These are phyloP conservation scores for Uloborus plumipes DNA, from an alignment of 2,888 invertebrate species.

Conservation along the genomic window DNA sequence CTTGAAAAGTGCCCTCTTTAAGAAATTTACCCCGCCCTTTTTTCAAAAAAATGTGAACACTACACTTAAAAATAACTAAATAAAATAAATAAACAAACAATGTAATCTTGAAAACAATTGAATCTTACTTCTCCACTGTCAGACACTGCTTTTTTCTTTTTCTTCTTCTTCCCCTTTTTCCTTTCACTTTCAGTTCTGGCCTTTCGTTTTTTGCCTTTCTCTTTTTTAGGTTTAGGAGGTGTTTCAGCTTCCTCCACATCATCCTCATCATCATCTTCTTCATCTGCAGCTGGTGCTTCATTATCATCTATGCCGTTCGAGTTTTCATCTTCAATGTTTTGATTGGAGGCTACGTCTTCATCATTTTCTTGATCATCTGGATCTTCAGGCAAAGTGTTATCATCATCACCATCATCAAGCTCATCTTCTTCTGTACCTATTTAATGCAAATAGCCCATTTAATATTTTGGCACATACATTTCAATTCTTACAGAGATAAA, in stretches of 20 bases:
- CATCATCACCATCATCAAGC: conserved; percentile 63
- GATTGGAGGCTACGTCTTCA: conserved; percentile 35
- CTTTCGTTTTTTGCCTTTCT: conserved; percentile 88
- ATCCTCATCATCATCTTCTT: conserved; percentile 62
- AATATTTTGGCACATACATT: background rate
- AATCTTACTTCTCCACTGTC: conserved; percentile 78
- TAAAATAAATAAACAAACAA: too few relatives aligned
- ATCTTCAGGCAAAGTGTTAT: conserved; percentile 63
- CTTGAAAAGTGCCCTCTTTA: too few relatives aligned
- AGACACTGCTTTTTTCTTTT: conserved; percentile 84
- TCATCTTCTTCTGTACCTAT: conserved; percentile 61
- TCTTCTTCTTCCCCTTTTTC: conserved; percentile 94
- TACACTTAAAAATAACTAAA: too few relatives aligned
- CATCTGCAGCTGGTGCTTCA: conserved; percentile 30
- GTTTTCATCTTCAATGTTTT: conserved; percentile 70
- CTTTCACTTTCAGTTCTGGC: conserved; percentile 87
- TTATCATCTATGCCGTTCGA: conserved; percentile 50
- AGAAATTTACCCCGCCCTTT: too few relatives aligned
- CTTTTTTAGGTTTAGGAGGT: conserved; percentile 77
- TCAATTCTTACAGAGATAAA: too few relatives aligned
- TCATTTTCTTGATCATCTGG: conserved; percentile 62
- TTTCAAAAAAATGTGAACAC: too few relatives aligned
- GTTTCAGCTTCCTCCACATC: conserved; percentile 63
- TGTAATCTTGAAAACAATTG: background rate
- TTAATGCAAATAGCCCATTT: background rate